Evolutionary conservation across 2,888 invertebrate species (phyloP).

Genomic region (Netelia virgata): DNA sequence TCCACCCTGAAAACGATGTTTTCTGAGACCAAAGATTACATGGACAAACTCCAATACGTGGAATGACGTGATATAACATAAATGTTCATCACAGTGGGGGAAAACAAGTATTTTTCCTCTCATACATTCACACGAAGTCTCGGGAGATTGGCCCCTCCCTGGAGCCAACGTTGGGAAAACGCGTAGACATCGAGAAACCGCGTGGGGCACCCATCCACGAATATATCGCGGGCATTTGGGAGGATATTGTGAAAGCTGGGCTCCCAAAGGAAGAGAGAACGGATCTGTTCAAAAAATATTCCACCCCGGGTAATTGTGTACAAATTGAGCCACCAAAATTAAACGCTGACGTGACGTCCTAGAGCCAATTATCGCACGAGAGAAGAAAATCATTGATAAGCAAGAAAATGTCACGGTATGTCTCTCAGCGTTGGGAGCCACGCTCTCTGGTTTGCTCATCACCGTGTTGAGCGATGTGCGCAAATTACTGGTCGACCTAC

Average conservation of each 20-base stretch:
- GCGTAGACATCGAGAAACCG: background rate
- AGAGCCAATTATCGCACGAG: background rate
- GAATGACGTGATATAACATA: too few species aligned
- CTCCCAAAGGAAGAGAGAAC: conserved; percentile 18
- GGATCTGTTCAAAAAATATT: conserved; percentile 39
- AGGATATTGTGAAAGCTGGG: conserved; percentile 32
- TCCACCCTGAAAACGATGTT: too few species aligned
- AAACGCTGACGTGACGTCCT: conserved; percentile 14
- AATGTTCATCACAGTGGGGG: too few species aligned
- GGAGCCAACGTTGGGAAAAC: conserved; percentile 46
- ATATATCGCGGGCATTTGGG: conserved; percentile 25
- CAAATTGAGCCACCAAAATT: conserved; percentile 35
- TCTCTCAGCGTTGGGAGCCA: conserved; percentile 33
- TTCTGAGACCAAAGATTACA: too few species aligned
- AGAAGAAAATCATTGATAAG: conserved; percentile 20
- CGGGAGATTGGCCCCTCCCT: too few species aligned
- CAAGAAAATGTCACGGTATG: conserved; percentile 53
- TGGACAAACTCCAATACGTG: too few species aligned
- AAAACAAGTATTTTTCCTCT: too few species aligned
- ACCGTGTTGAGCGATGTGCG: conserved; percentile 47
- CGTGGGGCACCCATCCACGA: conserved; percentile 11
- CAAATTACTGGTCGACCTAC: conserved; percentile 54
- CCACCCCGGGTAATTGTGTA: conserved; percentile 12
- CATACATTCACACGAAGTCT: too few species aligned
- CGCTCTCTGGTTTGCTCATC: conserved; percentile 29